phyloP scores from a whole-genome alignment of 2,797 vertebrate species.

The Sciurus carolinensis region DNA sequence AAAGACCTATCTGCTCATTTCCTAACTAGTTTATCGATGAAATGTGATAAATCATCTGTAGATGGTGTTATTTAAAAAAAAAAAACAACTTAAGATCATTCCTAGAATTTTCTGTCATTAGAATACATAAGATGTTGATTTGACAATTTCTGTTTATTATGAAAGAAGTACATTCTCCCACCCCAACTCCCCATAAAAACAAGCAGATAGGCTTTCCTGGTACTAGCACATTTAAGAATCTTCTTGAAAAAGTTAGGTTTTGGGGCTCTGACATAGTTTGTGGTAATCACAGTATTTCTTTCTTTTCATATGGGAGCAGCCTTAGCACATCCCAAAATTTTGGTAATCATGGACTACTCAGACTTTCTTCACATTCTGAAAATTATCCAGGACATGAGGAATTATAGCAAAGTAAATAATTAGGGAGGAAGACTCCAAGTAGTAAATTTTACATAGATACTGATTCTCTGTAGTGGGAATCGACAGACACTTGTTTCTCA shows the following conservation, averaged over 20 bases:
- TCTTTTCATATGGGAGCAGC: slow-evolving; percentile 9
- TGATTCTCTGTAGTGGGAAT: slow-evolving; percentile 54
- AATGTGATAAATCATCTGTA: slow-evolving; percentile 45
- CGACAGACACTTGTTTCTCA: background rate
- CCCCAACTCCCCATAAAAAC: background rate
- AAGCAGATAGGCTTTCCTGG: background rate
- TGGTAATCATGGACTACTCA: slow-evolving; percentile 36
- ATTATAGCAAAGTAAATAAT: slow-evolving; percentile 40
- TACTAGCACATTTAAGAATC: slow-evolving; percentile 51
- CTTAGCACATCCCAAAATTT: slow-evolving; percentile 25
- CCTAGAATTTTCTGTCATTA: background rate
- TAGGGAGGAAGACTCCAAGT: slow-evolving; percentile 16
- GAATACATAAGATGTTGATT: slow-evolving; percentile 27
- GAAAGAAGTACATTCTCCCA: background rate
- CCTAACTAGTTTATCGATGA: slow-evolving; percentile 43
- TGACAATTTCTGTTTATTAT: slow-evolving; percentile 27
- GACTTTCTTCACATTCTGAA: slow-evolving; percentile 41
- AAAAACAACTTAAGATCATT: background rate
- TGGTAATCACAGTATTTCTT: slow-evolving; percentile 44
- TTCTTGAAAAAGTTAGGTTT: slow-evolving; percentile 50
- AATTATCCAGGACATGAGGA: background rate
- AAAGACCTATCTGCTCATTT: slow-evolving; percentile 2
- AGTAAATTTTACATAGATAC: slow-evolving; percentile 41
- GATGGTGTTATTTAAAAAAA: background rate
- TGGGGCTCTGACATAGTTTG: slow-evolving; percentile 17